Percentiles rank a stretch among this genome's conserved stretches.
Evolutionary conservation across 2,888 invertebrate genomes (phyloP).

Genomic region (Adela reaumurella): DNA sequence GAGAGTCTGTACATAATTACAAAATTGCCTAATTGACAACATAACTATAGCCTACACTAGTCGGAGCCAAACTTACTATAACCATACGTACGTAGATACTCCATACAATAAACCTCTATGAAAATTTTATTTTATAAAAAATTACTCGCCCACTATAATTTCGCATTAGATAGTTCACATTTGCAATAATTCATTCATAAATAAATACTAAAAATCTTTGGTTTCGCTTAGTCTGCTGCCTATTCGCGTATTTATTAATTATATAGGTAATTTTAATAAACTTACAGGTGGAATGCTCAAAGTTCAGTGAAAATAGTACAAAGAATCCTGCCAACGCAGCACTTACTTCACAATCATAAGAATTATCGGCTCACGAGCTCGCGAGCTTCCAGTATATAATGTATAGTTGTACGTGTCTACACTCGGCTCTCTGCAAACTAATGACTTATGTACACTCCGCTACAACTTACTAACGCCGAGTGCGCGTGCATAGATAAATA

Average conservation of each 20-base stretch:
- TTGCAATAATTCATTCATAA: slow-evolving; percentile 9
- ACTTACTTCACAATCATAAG: neutral
- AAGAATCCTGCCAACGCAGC: neutral
- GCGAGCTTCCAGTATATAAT: too few species aligned
- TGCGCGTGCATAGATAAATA: too few species aligned
- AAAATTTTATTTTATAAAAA: neutral
- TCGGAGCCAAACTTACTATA: neutral
- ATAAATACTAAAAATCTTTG: slow-evolving; percentile 39
- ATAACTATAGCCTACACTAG: neutral
- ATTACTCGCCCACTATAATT: neutral
- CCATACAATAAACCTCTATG: neutral
- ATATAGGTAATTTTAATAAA: neutral
- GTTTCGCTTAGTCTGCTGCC: slow-evolving; percentile 44
- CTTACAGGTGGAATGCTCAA: neutral
- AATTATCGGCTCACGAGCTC: neutral
- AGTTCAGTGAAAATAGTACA: neutral
- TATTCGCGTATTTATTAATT: neutral
- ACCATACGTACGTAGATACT: neutral
- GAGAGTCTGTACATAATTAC: neutral
- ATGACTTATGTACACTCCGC: too few species aligned
- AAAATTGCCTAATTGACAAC: neutral
- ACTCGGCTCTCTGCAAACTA: too few species aligned
- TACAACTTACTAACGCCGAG: too few species aligned
- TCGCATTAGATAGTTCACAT: neutral
- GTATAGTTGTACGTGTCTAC: too few species aligned